phyloP scores from a whole-genome alignment of 1,140 invertebrate species.

The Heliconius melpomene region DNA sequence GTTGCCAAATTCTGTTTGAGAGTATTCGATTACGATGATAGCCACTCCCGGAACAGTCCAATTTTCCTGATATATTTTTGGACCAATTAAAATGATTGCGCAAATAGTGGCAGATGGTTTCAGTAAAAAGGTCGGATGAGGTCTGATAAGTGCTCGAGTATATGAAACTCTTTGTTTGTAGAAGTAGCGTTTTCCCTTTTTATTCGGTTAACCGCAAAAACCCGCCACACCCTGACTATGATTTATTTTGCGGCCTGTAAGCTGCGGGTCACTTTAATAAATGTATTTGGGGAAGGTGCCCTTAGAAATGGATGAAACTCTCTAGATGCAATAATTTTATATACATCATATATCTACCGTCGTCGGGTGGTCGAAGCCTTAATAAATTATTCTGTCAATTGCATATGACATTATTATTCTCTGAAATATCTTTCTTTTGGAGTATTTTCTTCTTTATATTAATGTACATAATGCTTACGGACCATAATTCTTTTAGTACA shows the following conservation, averaged over 20 bases:
- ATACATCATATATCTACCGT: conserved; percentile 54
- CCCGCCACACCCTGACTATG: conserved; percentile 75
- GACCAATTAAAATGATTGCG: conserved; percentile 27
- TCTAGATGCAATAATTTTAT: conserved; percentile 66
- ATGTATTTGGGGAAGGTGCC: conserved; percentile 73
- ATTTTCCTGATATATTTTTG: conserved; percentile 15
- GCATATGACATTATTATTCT: conserved; percentile 37
- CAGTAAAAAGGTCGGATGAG: conserved; percentile 23
- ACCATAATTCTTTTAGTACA: neutral
- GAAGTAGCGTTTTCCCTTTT: conserved; percentile 49
- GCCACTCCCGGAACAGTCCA: conserved; percentile 12
- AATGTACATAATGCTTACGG: neutral
- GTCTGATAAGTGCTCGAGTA: conserved; percentile 19
- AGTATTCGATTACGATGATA: conserved; percentile 29
- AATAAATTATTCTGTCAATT: conserved; percentile 40
- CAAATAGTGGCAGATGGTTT: conserved; percentile 18
- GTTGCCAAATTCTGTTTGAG: conserved; percentile 37
- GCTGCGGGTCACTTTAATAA: conserved; percentile 77
- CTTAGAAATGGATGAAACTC: conserved; percentile 64
- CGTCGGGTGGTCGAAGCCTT: conserved; percentile 10
- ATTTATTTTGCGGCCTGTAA: conserved; percentile 73
- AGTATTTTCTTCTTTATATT: neutral
- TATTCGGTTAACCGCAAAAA: conserved; percentile 69
- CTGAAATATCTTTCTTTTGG: neutral
- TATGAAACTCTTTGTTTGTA: conserved; percentile 37